Conservation (phyloP, 2,113 vertebrate species). For the Sula dactylatra region DNA sequence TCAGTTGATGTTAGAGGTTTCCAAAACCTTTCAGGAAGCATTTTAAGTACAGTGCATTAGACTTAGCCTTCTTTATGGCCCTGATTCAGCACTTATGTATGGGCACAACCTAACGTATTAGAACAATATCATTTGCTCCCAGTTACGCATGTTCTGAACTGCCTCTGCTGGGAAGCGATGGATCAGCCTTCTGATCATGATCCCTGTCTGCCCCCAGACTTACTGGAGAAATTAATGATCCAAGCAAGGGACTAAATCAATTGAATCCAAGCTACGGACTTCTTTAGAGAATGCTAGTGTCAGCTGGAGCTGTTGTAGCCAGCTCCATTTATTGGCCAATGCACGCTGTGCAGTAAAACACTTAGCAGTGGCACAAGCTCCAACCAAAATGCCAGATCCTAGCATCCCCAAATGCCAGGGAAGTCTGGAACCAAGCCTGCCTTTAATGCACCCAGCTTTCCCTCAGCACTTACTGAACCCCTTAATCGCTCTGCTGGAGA, state of each 20-base stretch:
- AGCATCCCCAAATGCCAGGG: background rate
- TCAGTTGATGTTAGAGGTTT: background rate
- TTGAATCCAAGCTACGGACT: background rate
- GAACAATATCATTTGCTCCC: background rate
- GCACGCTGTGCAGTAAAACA: background rate
- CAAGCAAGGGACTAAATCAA: background rate
- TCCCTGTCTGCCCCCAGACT: background rate
- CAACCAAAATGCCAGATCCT: background rate
- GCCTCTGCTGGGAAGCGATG: background rate
- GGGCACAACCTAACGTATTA: background rate
- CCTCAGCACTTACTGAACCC: background rate
- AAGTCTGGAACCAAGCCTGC: background rate
- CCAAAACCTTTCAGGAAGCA: background rate
- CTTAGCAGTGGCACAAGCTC: background rate
- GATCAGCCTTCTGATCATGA: background rate
- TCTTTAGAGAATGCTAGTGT: background rate
- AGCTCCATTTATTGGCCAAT: background rate
- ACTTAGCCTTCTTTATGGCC: background rate
- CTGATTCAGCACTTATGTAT: background rate
- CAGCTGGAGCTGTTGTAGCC: background rate
- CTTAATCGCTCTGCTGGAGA: background rate
- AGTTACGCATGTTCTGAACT: background rate
- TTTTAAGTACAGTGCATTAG: background rate
- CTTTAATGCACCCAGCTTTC: background rate
- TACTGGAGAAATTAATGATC: conserved; percentile 2